Evolutionary conservation across 2,888 invertebrate species (phyloP), one percentile per base, ranked within the genome.

Genomic region (Drosophila neonasuta): DNA sequence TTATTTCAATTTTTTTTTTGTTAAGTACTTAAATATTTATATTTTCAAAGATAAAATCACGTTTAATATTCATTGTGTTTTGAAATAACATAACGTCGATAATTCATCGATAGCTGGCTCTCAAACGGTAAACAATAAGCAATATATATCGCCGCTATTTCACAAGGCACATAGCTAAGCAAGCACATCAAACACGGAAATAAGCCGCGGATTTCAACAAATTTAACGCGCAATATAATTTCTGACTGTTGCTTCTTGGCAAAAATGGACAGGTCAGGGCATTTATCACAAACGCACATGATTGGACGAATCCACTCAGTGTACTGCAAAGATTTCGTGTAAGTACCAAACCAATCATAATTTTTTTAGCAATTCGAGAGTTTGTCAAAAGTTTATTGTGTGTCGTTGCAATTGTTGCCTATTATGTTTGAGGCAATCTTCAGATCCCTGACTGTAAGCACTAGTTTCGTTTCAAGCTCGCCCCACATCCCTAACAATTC

Each of bases 261-360:
- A 36, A 36, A 36, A 10, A 55, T 55, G 44, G 9, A 34, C 24
- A 6, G 9, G 3, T 13, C 54, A 3, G 7, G 9, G 6, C 13
- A 10, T 13, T 20, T 9, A 20, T 15, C 11, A 11, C 10, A 13
- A 32, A 8, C 61, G 6, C 24, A 69, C 36, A 46, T 71, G 46
- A 48, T 61, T 13, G 79, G 79, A 0, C 68, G 74, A 20, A 81
- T 79, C 29, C 10, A 81, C 3, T 79, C 79, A 2, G 81, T 79
- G 6, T 79, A 74, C 30, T 81, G 78, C 39, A 78, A 82, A 45
- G 51, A 79, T 13, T 81, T 81, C 60, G 79, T 81, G 82, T 79
- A 72, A 61, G 78, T 69, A 8, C 20, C 2, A 1, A 10, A 8
- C 9, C 1, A 46, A 20, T 4, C 6, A 24, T 46, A 13, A 1